Evolutionary conservation across 2,113 vertebrate species (phyloP), one percentile per base, ranked within the genome.

Genomic region (Calypte anna): DNA sequence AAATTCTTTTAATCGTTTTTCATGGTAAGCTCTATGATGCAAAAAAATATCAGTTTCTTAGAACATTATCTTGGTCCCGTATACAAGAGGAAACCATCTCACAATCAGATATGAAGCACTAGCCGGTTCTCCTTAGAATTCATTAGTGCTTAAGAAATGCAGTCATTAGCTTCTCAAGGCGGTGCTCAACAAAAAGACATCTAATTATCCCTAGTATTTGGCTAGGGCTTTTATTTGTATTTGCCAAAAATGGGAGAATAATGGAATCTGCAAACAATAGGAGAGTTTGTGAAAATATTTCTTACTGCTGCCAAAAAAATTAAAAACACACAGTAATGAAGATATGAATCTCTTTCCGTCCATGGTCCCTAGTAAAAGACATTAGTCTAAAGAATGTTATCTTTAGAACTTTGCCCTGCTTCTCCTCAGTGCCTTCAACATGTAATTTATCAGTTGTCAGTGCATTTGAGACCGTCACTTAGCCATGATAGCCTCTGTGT

Each of bases 201-300:
- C 53, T 72, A 93, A 94, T 91, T 82, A 96, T 54, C n/a, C 61
- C 36, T 84, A 81, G 61, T 61, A 91, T 64, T 86, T 95, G 88
- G 90, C 68, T 78, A 81, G 66, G 64, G 88, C 38, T 95, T 96
- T 88, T 68, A 87, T 77, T 91, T 83, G 23, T 22, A 67, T 54
- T 48, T 96, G 90, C 75, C 79, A 92, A 92, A 91, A 73, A 38
- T 7, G 1, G 25, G 28, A 88, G 64, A 90, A 94, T 84, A 96
- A 93, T 84, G 57, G 75, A 93, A 95, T 86, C 59, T 74, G 55
- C 57, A 95, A 88, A 94, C 88, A 96, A 95, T 88, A 90, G 70
- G 31, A 82, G 40, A 75, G 80, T 72, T 78, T 46, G 82, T 75
- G 85, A 93, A 93, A 83, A 48, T 53, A 88, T 46, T 83, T 96